A percentile compares a stretch with the other conserved stretches of the same genome.
phyloP scores from a whole-genome alignment of 2,888 invertebrate species.

The Lasiommata megera region DNA sequence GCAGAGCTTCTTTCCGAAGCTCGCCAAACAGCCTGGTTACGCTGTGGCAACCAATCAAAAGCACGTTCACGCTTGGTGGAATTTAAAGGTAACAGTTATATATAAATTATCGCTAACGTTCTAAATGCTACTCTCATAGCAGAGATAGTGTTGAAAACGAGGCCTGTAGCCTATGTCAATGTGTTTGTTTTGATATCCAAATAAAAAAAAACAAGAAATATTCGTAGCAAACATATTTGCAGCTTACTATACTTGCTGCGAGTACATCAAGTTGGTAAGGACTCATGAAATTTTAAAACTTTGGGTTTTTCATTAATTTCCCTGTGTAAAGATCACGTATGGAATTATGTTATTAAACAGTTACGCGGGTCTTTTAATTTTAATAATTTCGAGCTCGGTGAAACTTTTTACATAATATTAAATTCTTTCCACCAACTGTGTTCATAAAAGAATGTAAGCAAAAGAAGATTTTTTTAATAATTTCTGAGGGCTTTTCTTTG shows the following conservation, averaged over 20 bases:
- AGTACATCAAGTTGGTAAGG: neutral
- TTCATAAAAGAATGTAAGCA: neutral
- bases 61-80: too few species aligned
- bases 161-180: too few species aligned
- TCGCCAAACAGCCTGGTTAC: too few species aligned
- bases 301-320: neutral
- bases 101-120: too few species aligned
- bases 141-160: too few species aligned
- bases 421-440: neutral
- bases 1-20: too few species aligned
- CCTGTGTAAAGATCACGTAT: neutral
- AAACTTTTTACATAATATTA: neutral
- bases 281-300: neutral
- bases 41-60: too few species aligned
- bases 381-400: neutral
- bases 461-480: neutral
- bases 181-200: too few species aligned
- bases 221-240: too few species aligned
- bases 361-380: neutral
- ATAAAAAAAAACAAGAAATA: neutral
- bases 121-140: too few species aligned
- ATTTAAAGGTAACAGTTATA: too few species aligned
- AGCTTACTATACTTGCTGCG: neutral
- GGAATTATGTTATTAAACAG: neutral
- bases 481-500: constrained; percentile 6